Evolutionary conservation across 2,888 invertebrate genomes (phyloP).

Genomic region (Dasysyrphus albostriatus): DNA sequence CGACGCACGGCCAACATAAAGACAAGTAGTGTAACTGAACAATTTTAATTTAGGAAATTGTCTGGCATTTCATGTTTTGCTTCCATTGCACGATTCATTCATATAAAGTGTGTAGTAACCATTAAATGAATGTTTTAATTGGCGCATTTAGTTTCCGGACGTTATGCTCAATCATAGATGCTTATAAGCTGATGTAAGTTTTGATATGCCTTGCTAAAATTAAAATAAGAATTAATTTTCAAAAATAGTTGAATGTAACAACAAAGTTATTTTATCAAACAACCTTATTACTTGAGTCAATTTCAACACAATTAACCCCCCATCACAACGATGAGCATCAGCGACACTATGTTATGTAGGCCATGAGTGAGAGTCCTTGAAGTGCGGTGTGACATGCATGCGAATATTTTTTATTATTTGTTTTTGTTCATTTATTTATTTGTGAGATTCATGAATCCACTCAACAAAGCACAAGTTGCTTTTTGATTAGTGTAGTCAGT

Average conservation of each 20-base stretch:
- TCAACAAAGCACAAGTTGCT: background rate
- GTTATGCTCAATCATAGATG: background rate
- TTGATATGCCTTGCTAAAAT: background rate
- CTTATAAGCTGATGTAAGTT: background rate
- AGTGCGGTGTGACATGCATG: background rate
- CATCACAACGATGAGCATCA: background rate
- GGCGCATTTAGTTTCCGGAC: constrained; percentile 13
- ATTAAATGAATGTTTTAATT: constrained; percentile 37
- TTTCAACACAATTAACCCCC: background rate
- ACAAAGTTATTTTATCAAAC: background rate
- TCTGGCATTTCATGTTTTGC: constrained; percentile 23
- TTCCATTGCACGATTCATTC: constrained; percentile 18
- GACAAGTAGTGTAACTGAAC: constrained; percentile 8
- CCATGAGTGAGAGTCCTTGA: background rate
- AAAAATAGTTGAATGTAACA: background rate
- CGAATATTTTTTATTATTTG: background rate
- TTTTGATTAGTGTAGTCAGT: background rate
- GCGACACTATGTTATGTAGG: background rate
- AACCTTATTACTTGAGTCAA: background rate
- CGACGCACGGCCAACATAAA: background rate
- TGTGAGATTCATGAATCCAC: background rate
- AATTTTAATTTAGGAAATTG: constrained; percentile 47
- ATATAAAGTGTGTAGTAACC: background rate
- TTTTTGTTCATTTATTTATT: background rate
- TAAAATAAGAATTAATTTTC: background rate